Percentiles rank a stretch among this genome's conserved stretches.
Evolutionary conservation across 2,888 invertebrate species (phyloP).

Genomic region (Pristionchus exspectatus): DNA sequence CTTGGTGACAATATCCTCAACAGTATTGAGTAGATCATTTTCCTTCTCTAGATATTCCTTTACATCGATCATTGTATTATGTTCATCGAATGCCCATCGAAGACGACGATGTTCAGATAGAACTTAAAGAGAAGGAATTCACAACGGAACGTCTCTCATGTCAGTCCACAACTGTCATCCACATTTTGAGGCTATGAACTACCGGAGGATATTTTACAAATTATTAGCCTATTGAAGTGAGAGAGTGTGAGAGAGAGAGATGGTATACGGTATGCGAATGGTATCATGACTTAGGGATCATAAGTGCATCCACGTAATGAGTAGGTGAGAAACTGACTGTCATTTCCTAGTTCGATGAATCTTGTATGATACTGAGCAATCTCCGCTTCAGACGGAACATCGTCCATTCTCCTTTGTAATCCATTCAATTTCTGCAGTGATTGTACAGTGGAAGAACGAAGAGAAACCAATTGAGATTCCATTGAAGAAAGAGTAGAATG

Average conservation of each 20-base stretch:
- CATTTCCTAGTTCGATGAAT: constrained; percentile 96
- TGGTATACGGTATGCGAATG: not conserved
- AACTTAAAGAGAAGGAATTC: constrained; percentile 83
- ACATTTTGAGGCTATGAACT: too few relatives aligned
- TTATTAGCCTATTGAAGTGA: too few relatives aligned
- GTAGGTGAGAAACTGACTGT: constrained; percentile 78
- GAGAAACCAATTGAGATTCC: constrained; percentile 44
- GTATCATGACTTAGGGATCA: not conserved
- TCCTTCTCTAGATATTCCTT: constrained; percentile 94
- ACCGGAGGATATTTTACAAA: too few relatives aligned
- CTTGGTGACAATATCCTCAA: constrained; percentile 91
- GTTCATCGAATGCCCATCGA: constrained; percentile 95
- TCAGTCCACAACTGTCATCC: too few relatives aligned
- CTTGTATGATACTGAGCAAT: constrained; percentile 94
- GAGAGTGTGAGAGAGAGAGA: not conserved
- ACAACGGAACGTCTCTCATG: too few relatives aligned
- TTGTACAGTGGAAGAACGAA: constrained; percentile 53
- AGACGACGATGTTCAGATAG: constrained; percentile 96
- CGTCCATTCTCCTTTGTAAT: constrained; percentile 91
- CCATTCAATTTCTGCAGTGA: constrained; percentile 82
- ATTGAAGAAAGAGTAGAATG: constrained; percentile 32
- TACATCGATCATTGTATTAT: constrained; percentile 95
- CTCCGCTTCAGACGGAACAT: constrained; percentile 93
- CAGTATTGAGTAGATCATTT: constrained; percentile 88
- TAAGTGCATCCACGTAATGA: not conserved